A percentile compares a stretch with the other conserved stretches of the same genome.
Conservation (phyloP, 1,140 invertebrate species). For the Sinella curviseta region DNA sequence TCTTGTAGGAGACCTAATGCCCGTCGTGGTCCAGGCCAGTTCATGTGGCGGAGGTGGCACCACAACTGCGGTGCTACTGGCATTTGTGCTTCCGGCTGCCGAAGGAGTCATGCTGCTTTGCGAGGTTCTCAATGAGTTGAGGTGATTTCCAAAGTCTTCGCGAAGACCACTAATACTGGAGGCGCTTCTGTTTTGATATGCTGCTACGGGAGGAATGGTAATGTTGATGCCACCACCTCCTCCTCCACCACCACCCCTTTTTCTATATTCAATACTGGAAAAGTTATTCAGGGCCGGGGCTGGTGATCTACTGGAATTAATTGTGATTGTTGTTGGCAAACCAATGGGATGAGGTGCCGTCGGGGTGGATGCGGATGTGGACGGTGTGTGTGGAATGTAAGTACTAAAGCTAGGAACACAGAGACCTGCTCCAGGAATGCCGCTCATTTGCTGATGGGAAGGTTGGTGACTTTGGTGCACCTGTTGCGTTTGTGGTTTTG, state of each 20-base stretch:
- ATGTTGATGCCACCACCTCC: conserved; percentile 7
- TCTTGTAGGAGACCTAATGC: background rate
- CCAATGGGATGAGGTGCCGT: background rate
- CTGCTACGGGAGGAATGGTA: background rate
- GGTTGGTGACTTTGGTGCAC: conserved; percentile 50
- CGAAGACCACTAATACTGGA: conserved; percentile 14
- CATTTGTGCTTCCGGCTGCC: conserved; percentile 11
- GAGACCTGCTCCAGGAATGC: conserved; percentile 9
- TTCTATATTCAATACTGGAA: background rate
- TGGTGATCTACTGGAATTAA: background rate
- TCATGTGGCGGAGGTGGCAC: background rate
- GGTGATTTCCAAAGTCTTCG: conserved; percentile 20
- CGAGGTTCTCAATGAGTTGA: background rate
- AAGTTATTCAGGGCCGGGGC: background rate
- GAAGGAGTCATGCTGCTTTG: background rate
- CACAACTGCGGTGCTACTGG: background rate
- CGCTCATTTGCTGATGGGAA: conserved; percentile 50
- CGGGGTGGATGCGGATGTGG: background rate
- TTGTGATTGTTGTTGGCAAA: background rate
- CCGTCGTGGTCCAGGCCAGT: background rate
- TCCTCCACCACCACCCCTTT: background rate
- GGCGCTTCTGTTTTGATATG: background rate
- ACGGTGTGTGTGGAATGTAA: conserved; percentile 11
- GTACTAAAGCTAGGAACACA: conserved; percentile 9
- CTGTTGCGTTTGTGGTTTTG: conserved; percentile 35